A percentile compares a stretch with the other conserved stretches of the same genome.
Conservation (phyloP, 2,797 vertebrate genomes). For the Poecilia velifera region DNA sequence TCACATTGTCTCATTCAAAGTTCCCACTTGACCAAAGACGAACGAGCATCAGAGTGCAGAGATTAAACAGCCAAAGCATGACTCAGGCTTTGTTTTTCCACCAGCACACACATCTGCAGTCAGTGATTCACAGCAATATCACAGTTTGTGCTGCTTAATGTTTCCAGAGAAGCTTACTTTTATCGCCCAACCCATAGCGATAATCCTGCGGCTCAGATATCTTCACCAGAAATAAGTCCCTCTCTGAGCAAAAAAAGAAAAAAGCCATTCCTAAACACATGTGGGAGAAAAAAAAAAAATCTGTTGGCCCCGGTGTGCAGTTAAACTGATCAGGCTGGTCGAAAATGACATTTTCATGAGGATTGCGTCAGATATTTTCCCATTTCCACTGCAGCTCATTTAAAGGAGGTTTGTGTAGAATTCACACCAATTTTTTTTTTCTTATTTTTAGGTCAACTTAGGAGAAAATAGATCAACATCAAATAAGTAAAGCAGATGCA, state of each 20-base stretch:
- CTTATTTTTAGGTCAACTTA: neutral
- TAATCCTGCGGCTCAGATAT: neutral
- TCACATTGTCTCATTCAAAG: conserved; percentile 21
- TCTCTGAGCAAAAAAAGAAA: neutral
- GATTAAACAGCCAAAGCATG: conserved; percentile 29
- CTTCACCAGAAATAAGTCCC: neutral
- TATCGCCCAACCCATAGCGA: neutral
- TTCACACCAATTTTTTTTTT: neutral
- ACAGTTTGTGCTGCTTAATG: neutral
- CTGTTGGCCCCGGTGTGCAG: neutral
- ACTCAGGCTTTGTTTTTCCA: conserved; percentile 34
- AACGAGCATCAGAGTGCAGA: conserved; percentile 22
- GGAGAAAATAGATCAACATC: neutral
- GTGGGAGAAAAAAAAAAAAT: neutral
- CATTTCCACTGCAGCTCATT: neutral
- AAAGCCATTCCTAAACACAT: neutral
- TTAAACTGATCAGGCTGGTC: neutral
- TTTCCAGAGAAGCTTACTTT: neutral
- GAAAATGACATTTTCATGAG: neutral
- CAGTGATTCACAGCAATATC: conserved; percentile 11
- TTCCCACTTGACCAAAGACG: neutral
- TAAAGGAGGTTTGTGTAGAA: neutral
- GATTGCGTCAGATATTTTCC: neutral
- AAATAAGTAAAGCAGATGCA: neutral
- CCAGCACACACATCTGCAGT: conserved; percentile 17